A percentile compares a stretch with the other conserved stretches of the same genome.
Conservation (phyloP, 2,888 invertebrate genomes). For the Smittia sp. region DNA sequence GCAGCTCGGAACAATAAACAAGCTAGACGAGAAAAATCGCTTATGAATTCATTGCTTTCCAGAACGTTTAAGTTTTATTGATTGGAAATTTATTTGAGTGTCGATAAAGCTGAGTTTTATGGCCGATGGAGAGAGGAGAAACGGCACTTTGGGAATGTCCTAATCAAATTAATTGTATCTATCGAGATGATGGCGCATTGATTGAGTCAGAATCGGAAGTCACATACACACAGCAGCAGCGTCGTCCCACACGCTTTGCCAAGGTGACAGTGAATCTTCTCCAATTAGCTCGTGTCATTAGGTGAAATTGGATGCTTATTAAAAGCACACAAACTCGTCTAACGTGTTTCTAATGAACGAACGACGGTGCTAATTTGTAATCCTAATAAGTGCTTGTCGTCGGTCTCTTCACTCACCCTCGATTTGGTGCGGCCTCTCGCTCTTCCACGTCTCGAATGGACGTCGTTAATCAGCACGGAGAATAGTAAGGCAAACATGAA, state of each 20-base stretch:
- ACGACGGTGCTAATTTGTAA: constrained; percentile 15
- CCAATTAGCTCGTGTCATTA: constrained; percentile 16
- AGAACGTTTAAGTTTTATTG: constrained; percentile 13
- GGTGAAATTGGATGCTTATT: constrained; percentile 35
- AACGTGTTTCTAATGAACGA: background rate
- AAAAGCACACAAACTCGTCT: constrained; percentile 3
- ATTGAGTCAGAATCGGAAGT: background rate
- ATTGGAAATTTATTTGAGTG: constrained; percentile 19
- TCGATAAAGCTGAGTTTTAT: constrained; percentile 9
- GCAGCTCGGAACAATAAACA: too few relatives aligned
- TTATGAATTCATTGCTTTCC: background rate
- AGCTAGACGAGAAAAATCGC: constrained; percentile 10
- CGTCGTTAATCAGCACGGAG: constrained; percentile 51
- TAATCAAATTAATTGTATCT: constrained; percentile 34
- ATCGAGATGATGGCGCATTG: constrained; percentile 12
- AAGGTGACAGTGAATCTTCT: background rate
- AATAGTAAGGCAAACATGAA: constrained; percentile 49
- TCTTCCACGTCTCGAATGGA: constrained; percentile 65
- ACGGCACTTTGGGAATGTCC: background rate
- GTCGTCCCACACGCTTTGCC: background rate
- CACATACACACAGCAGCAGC: background rate
- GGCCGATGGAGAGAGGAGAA: background rate
- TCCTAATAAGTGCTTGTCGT: background rate
- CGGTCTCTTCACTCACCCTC: constrained; percentile 55
- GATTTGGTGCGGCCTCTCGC: constrained; percentile 72